phyloP scores from a whole-genome alignment of 2,113 vertebrate genomes.

The Pseudonaja textilis region DNA sequence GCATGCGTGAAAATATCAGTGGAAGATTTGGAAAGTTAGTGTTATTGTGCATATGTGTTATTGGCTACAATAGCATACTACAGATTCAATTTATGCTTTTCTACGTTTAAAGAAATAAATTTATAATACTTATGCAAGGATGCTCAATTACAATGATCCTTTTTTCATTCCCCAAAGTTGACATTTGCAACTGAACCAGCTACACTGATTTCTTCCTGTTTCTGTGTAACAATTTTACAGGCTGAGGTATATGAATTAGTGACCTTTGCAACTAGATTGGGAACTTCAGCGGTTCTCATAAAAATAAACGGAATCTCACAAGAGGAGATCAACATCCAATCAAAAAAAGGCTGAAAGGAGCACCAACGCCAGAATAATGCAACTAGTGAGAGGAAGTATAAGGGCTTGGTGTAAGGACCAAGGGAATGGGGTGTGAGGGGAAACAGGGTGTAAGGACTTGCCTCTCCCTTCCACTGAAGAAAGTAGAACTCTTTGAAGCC shows the following conservation, averaged over 20 bases:
- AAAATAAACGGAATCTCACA: slow-evolving; percentile 44
- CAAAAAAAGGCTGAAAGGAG: not conserved
- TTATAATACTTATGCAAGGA: slow-evolving; percentile 41
- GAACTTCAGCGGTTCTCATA: slow-evolving; percentile 42
- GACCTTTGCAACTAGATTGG: slow-evolving; percentile 53
- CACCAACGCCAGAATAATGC: not conserved
- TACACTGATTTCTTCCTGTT: slow-evolving; percentile 47
- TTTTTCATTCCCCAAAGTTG: slow-evolving; percentile 49
- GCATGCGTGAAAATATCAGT: not conserved
- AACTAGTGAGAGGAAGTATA: not conserved
- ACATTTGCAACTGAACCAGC: slow-evolving; percentile 59
- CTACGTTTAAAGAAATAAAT: slow-evolving; percentile 40
- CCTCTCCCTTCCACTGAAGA: too few species aligned
- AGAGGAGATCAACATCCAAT: not conserved
- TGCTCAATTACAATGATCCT: slow-evolving; percentile 42
- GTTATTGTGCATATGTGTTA: not conserved
- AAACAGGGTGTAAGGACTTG: not conserved
- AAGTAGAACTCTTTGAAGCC: too few species aligned
- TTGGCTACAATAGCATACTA: not conserved
- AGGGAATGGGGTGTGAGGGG: not conserved
- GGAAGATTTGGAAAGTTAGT: not conserved
- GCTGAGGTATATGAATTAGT: slow-evolving; percentile 29
- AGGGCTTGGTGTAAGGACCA: too few species aligned
- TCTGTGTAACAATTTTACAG: slow-evolving; percentile 43
- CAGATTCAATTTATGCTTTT: not conserved